These are phyloP conservation scores for Hirudinaria manillensis DNA, from an alignment of 2,888 invertebrate species.

Conservation along the genomic window DNA sequence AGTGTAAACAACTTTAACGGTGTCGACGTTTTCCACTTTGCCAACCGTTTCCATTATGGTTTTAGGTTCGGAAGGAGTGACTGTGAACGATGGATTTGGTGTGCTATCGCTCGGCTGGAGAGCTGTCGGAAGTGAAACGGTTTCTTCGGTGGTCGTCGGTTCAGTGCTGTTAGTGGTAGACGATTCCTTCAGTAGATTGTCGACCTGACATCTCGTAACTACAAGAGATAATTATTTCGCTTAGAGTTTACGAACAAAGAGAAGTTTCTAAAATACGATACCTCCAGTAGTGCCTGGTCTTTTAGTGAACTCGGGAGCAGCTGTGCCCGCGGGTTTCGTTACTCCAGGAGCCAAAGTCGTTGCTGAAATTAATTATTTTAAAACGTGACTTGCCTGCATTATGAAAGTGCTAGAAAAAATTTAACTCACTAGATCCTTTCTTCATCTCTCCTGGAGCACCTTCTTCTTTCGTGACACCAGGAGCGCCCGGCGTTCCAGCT, in stretches of 20 bases:
- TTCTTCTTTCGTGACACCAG: background rate
- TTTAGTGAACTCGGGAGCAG: too few species aligned
- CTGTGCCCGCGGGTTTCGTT: too few species aligned
- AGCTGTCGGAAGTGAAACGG: background rate
- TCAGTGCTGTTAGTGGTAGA: background rate
- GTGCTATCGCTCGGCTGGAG: constrained; percentile 3
- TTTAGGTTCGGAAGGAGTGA: background rate
- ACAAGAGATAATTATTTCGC: background rate
- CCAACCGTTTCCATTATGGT: constrained; percentile 20
- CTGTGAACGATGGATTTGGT: background rate
- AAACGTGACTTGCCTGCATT: too few species aligned
- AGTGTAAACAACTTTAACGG: too few species aligned
- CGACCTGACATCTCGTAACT: background rate
- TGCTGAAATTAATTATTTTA: too few species aligned
- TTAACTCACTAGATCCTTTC: background rate
- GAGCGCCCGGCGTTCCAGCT: background rate
- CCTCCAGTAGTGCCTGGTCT: too few species aligned
- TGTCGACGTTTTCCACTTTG: too few species aligned
- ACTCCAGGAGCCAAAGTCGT: too few species aligned
- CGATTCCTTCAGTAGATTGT: background rate
- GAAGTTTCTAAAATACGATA: too few species aligned
- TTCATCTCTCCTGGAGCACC: background rate
- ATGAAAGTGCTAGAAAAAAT: too few species aligned
- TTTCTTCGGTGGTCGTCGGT: background rate
- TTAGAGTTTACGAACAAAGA: background rate